Percentiles rank a stretch among this genome's conserved stretches.
These are phyloP conservation scores for Bryconaethiops microstoma DNA, from an alignment of 2,797 vertebrate species.

Conservation along the genomic window DNA sequence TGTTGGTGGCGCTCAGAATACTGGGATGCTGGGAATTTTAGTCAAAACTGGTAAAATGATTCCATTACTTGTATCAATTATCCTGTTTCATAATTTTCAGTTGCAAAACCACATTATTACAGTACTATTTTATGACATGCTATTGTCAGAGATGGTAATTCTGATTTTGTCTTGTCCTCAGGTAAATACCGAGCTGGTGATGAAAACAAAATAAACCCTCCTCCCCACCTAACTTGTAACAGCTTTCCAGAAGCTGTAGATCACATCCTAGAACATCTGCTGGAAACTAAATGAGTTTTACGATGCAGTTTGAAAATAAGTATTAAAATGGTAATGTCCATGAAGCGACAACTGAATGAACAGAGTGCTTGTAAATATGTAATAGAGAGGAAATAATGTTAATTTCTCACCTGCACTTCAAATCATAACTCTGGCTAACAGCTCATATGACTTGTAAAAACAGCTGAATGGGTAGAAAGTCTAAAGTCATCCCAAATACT, in stretches of 20 bases:
- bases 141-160: not conserved
- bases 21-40: constrained; percentile 92
- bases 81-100: not conserved
- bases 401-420: not conserved
- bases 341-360: not conserved
- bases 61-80: not conserved
- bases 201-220: constrained; percentile 85
- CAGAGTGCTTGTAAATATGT: not conserved
- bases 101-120: not conserved
- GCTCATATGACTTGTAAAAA: not conserved
- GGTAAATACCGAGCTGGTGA: constrained; percentile 94
- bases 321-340: not conserved
- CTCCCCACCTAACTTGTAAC: constrained; percentile 86
- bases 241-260: constrained; percentile 90
- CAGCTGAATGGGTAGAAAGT: not conserved
- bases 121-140: not conserved
- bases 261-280: constrained; percentile 84
- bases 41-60: constrained; percentile 84
- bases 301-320: not conserved
- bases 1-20: constrained; percentile 89
- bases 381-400: not conserved
- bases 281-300: constrained; percentile 62
- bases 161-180: constrained; percentile 62
- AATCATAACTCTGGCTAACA: not conserved
- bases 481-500: not conserved